Base-by-base conservation (phyloP, 2,797 vertebrate genomes). In the Rhynchotus rufescens region DNA sequence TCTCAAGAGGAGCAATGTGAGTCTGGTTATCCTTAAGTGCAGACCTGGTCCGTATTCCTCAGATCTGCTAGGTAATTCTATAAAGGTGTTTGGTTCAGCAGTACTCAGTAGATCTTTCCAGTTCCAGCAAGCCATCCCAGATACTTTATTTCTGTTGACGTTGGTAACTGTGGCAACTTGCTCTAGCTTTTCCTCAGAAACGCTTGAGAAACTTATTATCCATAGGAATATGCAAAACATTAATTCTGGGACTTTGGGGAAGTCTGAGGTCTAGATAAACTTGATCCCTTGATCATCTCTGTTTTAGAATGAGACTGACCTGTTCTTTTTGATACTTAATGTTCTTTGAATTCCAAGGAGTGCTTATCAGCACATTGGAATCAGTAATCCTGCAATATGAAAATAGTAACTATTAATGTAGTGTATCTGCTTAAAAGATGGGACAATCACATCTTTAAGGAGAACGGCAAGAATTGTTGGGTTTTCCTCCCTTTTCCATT, bases 211-310 rank as follows among this genome's bases (percentile, higher is more conserved):
- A 74, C 69, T 11, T 8, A 51, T 26, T 26, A 9, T 77, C 6
- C 86, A 32, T 71, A 75, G 42, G 30, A 77, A 67, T 82, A 22
- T 4, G 66, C 28, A 4, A 5, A 88, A 40, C 19, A 6, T 49
- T 9, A 15, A 6, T 83, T 65, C 2, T 4, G 12, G 45, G 4
- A 4, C 30, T 25, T 9, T 0, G 0, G 0, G 64, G 26, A 84
- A 86, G 32, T 12, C 51, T 52, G 64, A 72, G 22, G 7, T 89
- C n/a, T 88, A 23, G 19, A 60, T 86, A 79, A 92, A 71, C 49
- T 82, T 61, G 11, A 10, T 73, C 4, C 10, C 13, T 61, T 83
- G 34, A n/a, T 80, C 25, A 12, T 32, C 10, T 61, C 40, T 92
- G 30, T 44, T 59, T 80, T 61, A 61, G 32, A 36, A 59, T 80